Percentiles rank a stretch among this genome's conserved stretches.
phyloP scores from a whole-genome alignment of 2,888 invertebrate genomes.

The Anaspis maculata region DNA sequence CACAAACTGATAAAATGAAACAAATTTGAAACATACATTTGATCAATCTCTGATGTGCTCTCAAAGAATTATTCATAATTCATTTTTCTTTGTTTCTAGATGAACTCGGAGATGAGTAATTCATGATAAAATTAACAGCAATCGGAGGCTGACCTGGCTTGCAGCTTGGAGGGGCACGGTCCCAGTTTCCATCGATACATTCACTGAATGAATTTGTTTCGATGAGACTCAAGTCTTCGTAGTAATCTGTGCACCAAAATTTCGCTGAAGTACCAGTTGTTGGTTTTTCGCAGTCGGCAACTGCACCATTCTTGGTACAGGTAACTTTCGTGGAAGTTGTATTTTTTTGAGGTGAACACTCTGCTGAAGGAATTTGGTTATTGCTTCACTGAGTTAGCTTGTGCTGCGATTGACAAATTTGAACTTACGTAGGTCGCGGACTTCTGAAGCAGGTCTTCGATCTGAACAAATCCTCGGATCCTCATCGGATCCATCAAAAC shows the following conservation, averaged over 20 bases:
- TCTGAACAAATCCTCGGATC: neutral
- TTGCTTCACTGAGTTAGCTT: no score
- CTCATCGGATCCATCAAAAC: constrained; percentile 44
- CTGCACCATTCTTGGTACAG: constrained; percentile 11
- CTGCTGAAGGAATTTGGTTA: constrained; percentile 19
- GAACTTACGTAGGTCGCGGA: no score
- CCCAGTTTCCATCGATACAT: constrained; percentile 25
- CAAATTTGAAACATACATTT: no score
- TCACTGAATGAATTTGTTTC: constrained; percentile 5
- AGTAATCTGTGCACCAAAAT: constrained; percentile 24
- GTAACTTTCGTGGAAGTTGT: constrained; percentile 14
- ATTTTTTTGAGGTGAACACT: constrained; percentile 16
- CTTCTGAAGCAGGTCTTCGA: no score
- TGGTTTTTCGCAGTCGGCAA: constrained; percentile 15
- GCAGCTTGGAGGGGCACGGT: constrained; percentile 22
- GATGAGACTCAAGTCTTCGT: constrained; percentile 18
- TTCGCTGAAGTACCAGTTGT: constrained; percentile 22
- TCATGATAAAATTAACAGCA: no score
- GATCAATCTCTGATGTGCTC: no score
- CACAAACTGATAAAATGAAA: constrained; percentile 31
- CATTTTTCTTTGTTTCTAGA: no score
- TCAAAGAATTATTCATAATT: no score
- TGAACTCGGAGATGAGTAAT: no score
- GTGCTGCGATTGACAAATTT: no score
- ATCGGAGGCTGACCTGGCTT: constrained; percentile 30